Base-by-base conservation (phyloP, 2,888 invertebrate species). In the Cerastis leucographa region DNA sequence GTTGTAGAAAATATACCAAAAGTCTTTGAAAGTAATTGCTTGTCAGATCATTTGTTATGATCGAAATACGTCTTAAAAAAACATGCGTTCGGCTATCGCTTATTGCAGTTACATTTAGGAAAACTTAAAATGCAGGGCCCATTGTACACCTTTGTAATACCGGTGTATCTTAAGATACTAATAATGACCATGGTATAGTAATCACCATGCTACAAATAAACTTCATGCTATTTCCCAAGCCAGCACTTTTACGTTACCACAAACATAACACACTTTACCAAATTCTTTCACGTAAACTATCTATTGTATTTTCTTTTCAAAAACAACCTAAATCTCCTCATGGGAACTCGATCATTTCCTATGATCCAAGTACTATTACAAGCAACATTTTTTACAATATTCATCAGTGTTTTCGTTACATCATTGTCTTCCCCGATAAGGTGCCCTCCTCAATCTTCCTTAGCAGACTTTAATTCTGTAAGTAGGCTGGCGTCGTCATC, bases 401-500 rank as follows among this genome's bases (percentile, higher is more conserved):
- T 94, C 94, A 94, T 95, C 93, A 95, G 88, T 89, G 91, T 95
- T 95, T 95, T 94, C 91, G 95, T 92, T 94, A 94, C 95, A 93
- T 96, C 96, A 96, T 95, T 96, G 96, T 96, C 95, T 96, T 93
- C 87, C 89, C 89, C 89, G 95, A 95, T 95, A 95, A 94, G 92
- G 91, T 88, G 89, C 92, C 91, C 91, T 93, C 91, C 92, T 96
- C 96, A 96, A 96, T 96, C 96, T 96, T 96, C 94, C 93, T 95
- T 96, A 95, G 83, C 82, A 88, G 84, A 91, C 92, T 96, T 96
- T 96, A 96, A 96, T 96, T 95, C 94, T 92, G 94, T 95, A 95
- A 96, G 96, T 96, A 95, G 95, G 92, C 91, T 91, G 92, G 92
- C 90, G 92, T 95, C 90, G 93, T 95, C 96, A 95, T 95, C 93